phyloP scores from a whole-genome alignment of 2,797 vertebrate genomes.

The Huso huso region DNA sequence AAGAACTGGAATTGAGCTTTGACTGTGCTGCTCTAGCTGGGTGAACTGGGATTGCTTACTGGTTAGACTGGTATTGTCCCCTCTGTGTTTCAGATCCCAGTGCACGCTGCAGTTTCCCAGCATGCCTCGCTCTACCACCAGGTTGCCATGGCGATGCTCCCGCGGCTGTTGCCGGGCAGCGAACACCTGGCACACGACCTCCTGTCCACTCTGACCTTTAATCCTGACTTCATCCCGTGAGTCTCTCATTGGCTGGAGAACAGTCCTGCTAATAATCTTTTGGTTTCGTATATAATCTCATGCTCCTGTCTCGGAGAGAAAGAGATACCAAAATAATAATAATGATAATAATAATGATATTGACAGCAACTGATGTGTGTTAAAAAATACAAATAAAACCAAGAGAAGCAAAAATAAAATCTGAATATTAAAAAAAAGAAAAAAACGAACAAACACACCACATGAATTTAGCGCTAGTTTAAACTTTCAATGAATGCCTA shows the following conservation, averaged over 20 bases:
- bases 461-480: too few species aligned
- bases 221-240: constrained; percentile 81
- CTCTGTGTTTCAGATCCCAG: constrained; percentile 51
- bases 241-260: constrained; percentile 29
- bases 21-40: too few species aligned
- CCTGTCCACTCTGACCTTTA: constrained; percentile 74
- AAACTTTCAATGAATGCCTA: too few species aligned
- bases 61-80: neutral
- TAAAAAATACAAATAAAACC: too few species aligned
- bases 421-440: too few species aligned
- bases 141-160: constrained; percentile 73
- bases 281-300: constrained; percentile 5
- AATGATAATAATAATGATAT: too few species aligned
- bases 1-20: too few species aligned
- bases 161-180: constrained; percentile 81
- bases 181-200: constrained; percentile 78
- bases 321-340: too few species aligned
- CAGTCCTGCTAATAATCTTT: neutral
- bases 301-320: neutral
- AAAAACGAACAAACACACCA: too few species aligned
- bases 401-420: too few species aligned
- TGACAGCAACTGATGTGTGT: too few species aligned
- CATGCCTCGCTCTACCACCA: constrained; percentile 71
- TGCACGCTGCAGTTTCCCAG: constrained; percentile 51
- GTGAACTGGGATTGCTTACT: too few species aligned